phyloP scores from a whole-genome alignment of 2,888 invertebrate species.

The Drepanosiphum platanoidis region DNA sequence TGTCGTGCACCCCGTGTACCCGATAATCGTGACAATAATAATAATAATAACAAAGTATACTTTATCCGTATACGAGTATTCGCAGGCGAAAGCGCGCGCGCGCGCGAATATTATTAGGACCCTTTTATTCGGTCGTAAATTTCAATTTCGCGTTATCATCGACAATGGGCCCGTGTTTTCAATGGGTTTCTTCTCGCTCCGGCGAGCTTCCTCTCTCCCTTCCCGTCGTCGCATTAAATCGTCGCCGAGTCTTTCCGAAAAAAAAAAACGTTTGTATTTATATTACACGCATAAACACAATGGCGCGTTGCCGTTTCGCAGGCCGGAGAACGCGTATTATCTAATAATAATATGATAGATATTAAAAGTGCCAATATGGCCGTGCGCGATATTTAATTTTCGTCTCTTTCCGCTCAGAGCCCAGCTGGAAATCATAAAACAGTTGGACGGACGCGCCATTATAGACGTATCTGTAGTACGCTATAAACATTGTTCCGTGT shows the following conservation, averaged over 20 bases:
- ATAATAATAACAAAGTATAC: not conserved
- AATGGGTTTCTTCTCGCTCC: slow-evolving; percentile 45
- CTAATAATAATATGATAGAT: not conserved
- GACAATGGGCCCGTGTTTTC: slow-evolving; percentile 40
- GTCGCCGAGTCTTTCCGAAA: not conserved
- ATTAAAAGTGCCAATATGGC: not conserved
- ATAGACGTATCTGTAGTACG: too few relatives aligned
- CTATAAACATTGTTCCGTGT: too few relatives aligned
- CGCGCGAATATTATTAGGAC: slow-evolving; percentile 3
- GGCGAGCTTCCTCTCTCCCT: slow-evolving; percentile 25
- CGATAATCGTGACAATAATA: not conserved
- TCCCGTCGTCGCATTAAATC: slow-evolving; percentile 1
- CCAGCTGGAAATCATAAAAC: too few relatives aligned
- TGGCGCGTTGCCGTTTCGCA: not conserved
- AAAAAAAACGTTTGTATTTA: too few relatives aligned
- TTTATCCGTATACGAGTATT: not conserved
- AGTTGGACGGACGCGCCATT: too few relatives aligned
- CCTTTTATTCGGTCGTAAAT: slow-evolving; percentile 54
- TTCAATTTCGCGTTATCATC: slow-evolving; percentile 58
- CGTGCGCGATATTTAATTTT: slow-evolving; percentile 2
- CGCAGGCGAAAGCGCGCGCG: not conserved
- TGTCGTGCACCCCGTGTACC: not conserved
- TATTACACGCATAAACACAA: too few relatives aligned
- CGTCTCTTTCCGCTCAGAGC: not conserved
- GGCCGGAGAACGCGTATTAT: not conserved